These are phyloP conservation scores for Scelioninae gen. 2 DNA, from an alignment of 2,888 invertebrate genomes.

Conservation along the genomic window DNA sequence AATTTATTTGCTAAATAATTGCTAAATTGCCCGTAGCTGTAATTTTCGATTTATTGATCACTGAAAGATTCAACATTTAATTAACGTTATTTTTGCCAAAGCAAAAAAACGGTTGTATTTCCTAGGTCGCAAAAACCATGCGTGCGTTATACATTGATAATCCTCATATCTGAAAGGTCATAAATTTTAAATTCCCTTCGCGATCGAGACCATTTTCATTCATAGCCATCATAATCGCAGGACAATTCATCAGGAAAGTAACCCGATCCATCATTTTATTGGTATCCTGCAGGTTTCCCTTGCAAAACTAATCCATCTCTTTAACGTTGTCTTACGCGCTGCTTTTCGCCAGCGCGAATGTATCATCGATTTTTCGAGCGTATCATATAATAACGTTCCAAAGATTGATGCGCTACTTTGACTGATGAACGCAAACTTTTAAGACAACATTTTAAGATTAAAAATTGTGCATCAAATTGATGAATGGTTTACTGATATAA, in stretches of 20 bases:
- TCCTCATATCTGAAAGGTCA: slow-evolving; percentile 15
- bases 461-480: slow-evolving; percentile 29
- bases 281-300: slow-evolving; percentile 39
- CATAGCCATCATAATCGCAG: slow-evolving; percentile 41
- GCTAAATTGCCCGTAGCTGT: too few species aligned
- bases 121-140: neutral
- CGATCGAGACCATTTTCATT: slow-evolving; percentile 41
- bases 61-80: too few species aligned
- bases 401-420: slow-evolving; percentile 53
- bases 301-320: slow-evolving; percentile 58
- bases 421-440: slow-evolving; percentile 35
- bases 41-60: too few species aligned
- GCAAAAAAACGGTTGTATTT: neutral
- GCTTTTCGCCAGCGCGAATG: slow-evolving; percentile 24
- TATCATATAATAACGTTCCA: slow-evolving; percentile 28
- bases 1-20: too few species aligned
- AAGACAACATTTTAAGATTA: slow-evolving; percentile 40
- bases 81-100: too few species aligned
- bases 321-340: slow-evolving; percentile 53
- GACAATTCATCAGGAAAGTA: slow-evolving; percentile 48
- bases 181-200: slow-evolving; percentile 34
- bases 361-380: slow-evolving; percentile 43
- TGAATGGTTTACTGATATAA: slow-evolving; percentile 4
- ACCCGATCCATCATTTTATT: slow-evolving; percentile 53
- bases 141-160: slow-evolving; percentile 29